Evolutionary conservation across 1,140 invertebrate species (phyloP), one percentile per base, ranked within the genome.

Genomic region (Aethina tumida): DNA sequence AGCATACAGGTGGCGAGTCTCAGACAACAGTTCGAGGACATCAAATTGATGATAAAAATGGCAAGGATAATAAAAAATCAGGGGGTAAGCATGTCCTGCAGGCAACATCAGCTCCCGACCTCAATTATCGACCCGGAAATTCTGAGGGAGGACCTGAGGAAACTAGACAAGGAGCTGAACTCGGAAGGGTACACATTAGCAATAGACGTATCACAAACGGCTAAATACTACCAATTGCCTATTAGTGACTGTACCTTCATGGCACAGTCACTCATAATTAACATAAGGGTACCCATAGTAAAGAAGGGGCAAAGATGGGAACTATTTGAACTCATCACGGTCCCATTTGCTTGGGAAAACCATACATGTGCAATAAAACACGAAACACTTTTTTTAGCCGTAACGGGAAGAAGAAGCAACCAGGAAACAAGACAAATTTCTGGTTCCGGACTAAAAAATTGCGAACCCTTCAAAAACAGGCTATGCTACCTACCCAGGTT

Each of bases 311-410:
- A 22, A 18, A 9, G 2, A 4, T 46, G 43, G 43, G 15, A 41
- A 17, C 18, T 46, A 19, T 33, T 12, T 12, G 33, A 42, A 29
- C 29, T 46, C 5, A 26, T 42, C 4, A 37, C 33, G 3, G 42
- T 35, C 1, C 43, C 35, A 7, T 46, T 46, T 25, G 39, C 21
- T 10, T 42, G 43, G 43, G 10, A 41, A 12, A 45, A 45, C 13
- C 19, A 45, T n/a, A 45, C 43, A 0, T 46, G 43, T 21, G 15
- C 10, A 31, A 32, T 46, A 8, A 15, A n/a, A 13, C 43, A 46
- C 13, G 20, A 42, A 9, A 31, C 33, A 9, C 3, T 41, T 2
- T 41, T 30, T 15, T 4, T 37, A 7, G 39, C 39, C 5, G 28
- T 42, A 1, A 28, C 26, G 4, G 28, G 12, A 10, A 38, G n/a